These are phyloP conservation scores for Lophotriccus pileatus DNA, from an alignment of 2,797 vertebrate genomes.

Conservation along the genomic window DNA sequence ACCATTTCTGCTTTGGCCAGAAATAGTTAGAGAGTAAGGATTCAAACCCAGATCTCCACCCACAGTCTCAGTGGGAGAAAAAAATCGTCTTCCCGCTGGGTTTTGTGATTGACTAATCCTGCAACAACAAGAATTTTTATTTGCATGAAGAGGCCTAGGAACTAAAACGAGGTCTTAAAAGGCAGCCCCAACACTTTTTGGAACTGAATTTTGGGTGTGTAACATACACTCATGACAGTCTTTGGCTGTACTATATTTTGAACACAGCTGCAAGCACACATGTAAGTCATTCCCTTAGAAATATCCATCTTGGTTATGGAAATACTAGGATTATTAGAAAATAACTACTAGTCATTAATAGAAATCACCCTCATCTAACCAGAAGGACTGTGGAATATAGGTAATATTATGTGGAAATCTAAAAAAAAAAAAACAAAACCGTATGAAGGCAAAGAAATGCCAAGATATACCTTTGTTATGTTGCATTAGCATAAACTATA, in stretches of 20 bases:
- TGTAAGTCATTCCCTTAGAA: neutral
- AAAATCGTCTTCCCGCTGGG: neutral
- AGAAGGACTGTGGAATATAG: neutral
- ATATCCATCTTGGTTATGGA: neutral
- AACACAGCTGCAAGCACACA: slow-evolving; percentile 4
- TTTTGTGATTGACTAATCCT: neutral
- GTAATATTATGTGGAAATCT: neutral
- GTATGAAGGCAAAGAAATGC: neutral
- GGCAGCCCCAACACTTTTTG: neutral
- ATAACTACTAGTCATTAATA: neutral
- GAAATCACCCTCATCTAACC: neutral
- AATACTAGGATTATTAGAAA: neutral
- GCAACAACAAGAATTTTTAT: neutral
- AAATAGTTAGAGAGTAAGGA: neutral
- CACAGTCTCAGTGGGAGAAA: neutral
- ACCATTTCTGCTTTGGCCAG: neutral
- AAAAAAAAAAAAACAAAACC: neutral
- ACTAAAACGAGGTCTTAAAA: neutral
- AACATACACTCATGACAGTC: neutral
- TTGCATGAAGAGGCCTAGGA: neutral
- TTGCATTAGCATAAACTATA: neutral
- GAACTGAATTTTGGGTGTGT: slow-evolving; percentile 21
- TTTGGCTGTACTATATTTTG: neutral
- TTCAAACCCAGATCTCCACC: neutral
- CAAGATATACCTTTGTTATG: neutral